Percentiles rank a stretch among this genome's conserved stretches.
These are phyloP conservation scores for Penaeus chinensis DNA, from an alignment of 1,140 invertebrate species.

Conservation along the genomic window DNA sequence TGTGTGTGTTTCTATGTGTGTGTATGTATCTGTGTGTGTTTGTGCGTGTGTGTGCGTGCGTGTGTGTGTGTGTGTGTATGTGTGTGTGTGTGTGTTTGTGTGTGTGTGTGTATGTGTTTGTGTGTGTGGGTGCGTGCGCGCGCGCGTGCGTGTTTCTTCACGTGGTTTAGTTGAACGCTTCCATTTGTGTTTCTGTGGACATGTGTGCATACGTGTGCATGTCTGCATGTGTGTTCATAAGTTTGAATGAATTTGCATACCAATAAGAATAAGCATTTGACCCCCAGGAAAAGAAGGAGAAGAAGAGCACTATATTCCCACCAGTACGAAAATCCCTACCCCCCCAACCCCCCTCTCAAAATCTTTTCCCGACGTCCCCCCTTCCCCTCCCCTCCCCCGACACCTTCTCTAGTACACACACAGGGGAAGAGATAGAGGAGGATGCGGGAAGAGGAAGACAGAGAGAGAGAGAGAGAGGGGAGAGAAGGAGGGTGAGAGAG, in stretches of 20 bases:
- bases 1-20: too few species aligned
- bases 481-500: background rate
- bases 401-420: background rate
- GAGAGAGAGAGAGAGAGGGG: constrained; percentile 29
- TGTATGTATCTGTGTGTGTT: too few species aligned
- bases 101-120: too few species aligned
- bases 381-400: background rate
- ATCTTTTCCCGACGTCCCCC: background rate
- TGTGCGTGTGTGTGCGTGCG: too few species aligned
- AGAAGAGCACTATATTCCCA: background rate
- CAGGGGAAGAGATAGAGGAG: too few species aligned
- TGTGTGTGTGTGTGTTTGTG: too few species aligned
- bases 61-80: too few species aligned
- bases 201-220: background rate
- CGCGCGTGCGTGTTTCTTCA: too few species aligned
- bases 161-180: background rate
- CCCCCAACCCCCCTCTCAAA: background rate
- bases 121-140: too few species aligned
- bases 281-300: background rate
- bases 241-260: background rate
- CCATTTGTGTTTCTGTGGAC: background rate
- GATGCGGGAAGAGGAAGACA: too few species aligned
- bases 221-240: background rate
- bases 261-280: background rate
- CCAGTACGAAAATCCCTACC: background rate